A percentile compares a stretch with the other conserved stretches of the same genome.
Evolutionary conservation across 1,140 invertebrate species (phyloP).

Genomic region (Aradophagus sp.): DNA sequence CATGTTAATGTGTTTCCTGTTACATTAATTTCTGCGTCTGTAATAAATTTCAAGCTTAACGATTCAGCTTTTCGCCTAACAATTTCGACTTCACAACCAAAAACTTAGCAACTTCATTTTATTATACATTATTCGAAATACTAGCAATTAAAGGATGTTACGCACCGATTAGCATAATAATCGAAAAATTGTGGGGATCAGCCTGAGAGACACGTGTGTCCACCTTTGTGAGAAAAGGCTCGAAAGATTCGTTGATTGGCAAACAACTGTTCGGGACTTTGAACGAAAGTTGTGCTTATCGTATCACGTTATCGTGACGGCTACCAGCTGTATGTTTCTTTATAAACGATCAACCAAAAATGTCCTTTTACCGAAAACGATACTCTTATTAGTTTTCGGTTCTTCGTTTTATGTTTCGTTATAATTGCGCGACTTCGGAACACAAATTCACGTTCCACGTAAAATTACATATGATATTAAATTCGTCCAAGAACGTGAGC

Average conservation of each 20-base stretch:
- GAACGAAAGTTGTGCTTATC: conserved; percentile 44
- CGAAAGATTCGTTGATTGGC: conserved; percentile 46
- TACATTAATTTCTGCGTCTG: no score
- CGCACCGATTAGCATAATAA: conserved; percentile 47
- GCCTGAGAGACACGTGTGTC: conserved; percentile 33
- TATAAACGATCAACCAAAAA: conserved; percentile 29
- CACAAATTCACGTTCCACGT: conserved; percentile 12
- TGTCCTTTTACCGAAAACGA: conserved; percentile 29
- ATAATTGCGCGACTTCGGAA: conserved; percentile 11
- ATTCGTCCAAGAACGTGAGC: neutral
- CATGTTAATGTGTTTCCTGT: no score
- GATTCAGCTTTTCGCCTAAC: no score
- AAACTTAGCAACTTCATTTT: conserved; percentile 31
- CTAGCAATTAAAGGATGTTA: conserved; percentile 34
- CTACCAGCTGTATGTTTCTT: conserved; percentile 47
- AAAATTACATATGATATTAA: neutral
- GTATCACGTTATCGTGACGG: conserved; percentile 41
- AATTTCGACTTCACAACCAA: conserved; percentile 18
- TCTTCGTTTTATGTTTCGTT: conserved; percentile 17
- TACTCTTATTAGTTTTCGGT: conserved; percentile 33
- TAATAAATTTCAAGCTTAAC: no score
- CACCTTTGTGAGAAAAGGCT: conserved; percentile 45
- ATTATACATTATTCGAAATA: conserved; percentile 25
- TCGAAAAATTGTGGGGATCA: conserved; percentile 43
- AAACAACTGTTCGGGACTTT: conserved; percentile 38